Conservation (phyloP, 2,797 vertebrate genomes). For the Centroberyx gerrardi region DNA sequence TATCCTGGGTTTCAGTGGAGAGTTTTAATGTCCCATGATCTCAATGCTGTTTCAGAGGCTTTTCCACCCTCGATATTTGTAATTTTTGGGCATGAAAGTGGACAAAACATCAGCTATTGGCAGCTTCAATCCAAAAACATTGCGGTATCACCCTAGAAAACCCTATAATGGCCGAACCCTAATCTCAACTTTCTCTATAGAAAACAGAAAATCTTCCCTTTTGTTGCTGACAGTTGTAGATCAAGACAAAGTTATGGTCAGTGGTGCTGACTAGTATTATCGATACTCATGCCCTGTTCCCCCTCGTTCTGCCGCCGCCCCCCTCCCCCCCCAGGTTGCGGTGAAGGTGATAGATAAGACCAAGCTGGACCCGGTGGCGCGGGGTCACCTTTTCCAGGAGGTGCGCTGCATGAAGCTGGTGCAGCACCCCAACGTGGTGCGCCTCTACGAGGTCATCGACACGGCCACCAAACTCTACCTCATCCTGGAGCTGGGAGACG, state of each 20-base stretch:
- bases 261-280: neutral
- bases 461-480: conserved; percentile 99
- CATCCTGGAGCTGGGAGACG: conserved; percentile 98
- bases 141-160: too few species aligned
- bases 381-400: conserved; percentile 97
- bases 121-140: too few species aligned
- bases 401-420: conserved; percentile 99
- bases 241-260: neutral
- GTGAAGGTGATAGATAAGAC: conserved; percentile 99
- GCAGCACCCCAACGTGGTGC: conserved; percentile 98
- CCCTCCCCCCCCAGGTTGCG: conserved; percentile 84
- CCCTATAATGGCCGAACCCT: too few species aligned
- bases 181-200: neutral
- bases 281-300: too few species aligned
- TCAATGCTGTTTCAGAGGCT: too few species aligned
- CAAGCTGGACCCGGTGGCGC: conserved; percentile 95
- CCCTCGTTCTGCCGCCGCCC: too few species aligned
- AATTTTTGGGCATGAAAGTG: too few species aligned
- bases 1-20: too few species aligned
- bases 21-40: too few species aligned
- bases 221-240: neutral
- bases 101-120: too few species aligned
- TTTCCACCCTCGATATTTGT: too few species aligned
- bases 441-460: conserved; percentile 98
- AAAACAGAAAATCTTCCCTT: neutral